phyloP scores from a whole-genome alignment of 2,888 invertebrate species.

The Bombyx huttoni region DNA sequence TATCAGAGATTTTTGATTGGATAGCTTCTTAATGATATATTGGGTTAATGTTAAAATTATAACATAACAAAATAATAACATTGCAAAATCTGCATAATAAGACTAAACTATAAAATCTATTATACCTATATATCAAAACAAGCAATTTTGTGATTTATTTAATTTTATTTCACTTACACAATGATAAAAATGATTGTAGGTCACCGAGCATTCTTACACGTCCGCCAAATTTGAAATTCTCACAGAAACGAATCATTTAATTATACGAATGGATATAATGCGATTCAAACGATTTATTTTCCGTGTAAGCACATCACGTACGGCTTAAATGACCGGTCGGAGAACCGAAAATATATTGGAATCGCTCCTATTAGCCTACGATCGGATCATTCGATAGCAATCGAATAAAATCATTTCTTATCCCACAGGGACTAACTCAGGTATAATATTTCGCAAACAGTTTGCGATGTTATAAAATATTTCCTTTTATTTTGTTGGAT shows the following conservation, averaged over 20 bases:
- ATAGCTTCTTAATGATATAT: too few relatives aligned
- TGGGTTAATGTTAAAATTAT: too few relatives aligned
- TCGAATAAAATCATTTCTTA: conserved; percentile 64
- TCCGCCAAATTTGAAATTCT: conserved; percentile 53
- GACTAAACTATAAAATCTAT: too few relatives aligned
- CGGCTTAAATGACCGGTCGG: conserved; percentile 57
- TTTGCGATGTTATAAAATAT: too few relatives aligned
- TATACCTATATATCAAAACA: too few relatives aligned
- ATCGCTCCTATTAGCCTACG: conserved; percentile 63
- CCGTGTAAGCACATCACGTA: conserved; percentile 67
- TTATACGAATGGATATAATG: conserved; percentile 61
- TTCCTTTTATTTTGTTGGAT: too few relatives aligned
- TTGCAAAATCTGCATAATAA: too few relatives aligned
- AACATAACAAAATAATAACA: too few relatives aligned
- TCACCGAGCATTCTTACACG: conserved; percentile 40
- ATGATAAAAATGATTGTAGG: background rate
- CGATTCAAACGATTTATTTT: conserved; percentile 64
- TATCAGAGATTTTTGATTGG: too few relatives aligned
- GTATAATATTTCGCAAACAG: too few relatives aligned
- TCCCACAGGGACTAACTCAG: conserved; percentile 8
- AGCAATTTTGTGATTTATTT: background rate
- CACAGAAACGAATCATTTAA: conserved; percentile 65
- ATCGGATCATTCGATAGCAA: conserved; percentile 57
- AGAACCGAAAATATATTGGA: conserved; percentile 57
- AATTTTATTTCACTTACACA: background rate